Evolutionary conservation across 2,797 vertebrate species (phyloP), one percentile per base, ranked within the genome.

Genomic region (Coregonus suidteri): DNA sequence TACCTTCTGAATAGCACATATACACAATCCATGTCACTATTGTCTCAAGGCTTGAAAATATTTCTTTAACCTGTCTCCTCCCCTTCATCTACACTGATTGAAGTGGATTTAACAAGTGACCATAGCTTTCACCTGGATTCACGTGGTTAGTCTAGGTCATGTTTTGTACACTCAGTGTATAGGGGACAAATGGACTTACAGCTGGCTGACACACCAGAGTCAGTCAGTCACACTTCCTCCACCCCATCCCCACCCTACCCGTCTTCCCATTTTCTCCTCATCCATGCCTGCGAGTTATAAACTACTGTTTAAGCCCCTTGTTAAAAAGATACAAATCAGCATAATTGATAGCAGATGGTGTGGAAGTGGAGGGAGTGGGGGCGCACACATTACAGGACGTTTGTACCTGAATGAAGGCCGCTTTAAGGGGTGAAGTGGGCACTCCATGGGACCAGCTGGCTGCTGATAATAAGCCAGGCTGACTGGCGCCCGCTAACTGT

Each of bases 311-410:
- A 85, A 83, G 80, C 83, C 77, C 75, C 84, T 86, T 84, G 84
- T 88, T 90, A 89, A 88, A 88, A 91, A 88, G 86, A 87, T 87
- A 92, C 88, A 91, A 91, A 93, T 90, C 88, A 91, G 81, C 79
- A 82, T 91, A 92, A 93, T 88, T 86, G 91, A 86, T 90, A 91
- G 85, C 91, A 93, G 90, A 92, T 92, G 89, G 88, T 78, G 81
- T 82, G 80, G 59, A 82, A 79, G 84, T 78, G 74, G 75, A 66
- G 74, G 20, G 37, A 82, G 34, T 69, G 3, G 71, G 70, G 69
- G 37, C 0, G 64, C n/a, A 47, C 79, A 77, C 81, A 86, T 90
- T 89, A 87, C 80, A 83, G 84, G 90, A 90, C 90, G 89, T 91
- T 91, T 91, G 90, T 89, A 93, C 88, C 91, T 92, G 91, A 91